Conservation (phyloP, 1,140 invertebrate genomes). For the Brachionus asplanchnoidis region DNA sequence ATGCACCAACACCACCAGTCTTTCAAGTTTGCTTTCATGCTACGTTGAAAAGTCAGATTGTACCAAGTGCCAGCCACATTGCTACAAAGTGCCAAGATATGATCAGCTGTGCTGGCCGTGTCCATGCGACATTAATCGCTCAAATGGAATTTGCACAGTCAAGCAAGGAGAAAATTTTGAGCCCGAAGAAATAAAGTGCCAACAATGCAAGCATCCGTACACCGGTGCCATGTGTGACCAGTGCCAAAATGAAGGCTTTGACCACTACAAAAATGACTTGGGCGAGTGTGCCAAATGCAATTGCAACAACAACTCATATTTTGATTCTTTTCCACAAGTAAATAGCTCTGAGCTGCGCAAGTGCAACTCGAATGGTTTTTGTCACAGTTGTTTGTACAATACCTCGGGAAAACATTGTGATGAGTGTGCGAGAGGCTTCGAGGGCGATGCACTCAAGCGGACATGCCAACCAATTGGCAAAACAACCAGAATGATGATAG, state of each 20-base stretch:
- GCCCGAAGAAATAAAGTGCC: background rate
- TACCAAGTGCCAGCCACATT: conserved; percentile 1
- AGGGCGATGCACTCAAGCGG: conserved; percentile 40
- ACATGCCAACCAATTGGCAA: background rate
- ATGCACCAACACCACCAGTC: background rate
- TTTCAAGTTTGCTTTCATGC: background rate
- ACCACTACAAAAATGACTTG: conserved; percentile 21
- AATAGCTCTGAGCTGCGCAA: background rate
- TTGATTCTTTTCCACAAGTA: background rate
- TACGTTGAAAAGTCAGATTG: background rate
- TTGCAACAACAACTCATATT: conserved; percentile 25
- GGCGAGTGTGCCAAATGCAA: background rate
- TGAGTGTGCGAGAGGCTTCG: conserved; percentile 39
- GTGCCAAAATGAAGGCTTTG: conserved; percentile 24
- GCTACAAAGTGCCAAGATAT: background rate
- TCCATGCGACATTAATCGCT: background rate
- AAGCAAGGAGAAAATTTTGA: background rate
- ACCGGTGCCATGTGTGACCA: background rate
- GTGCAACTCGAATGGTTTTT: conserved; percentile 44
- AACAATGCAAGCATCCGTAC: background rate
- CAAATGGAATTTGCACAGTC: background rate
- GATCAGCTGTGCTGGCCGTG: conserved; percentile 5
- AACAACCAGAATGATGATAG: background rate
- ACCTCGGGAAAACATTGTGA: conserved; percentile 44
- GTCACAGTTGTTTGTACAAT: conserved; percentile 43